These are phyloP conservation scores for Mustelus asterias DNA, from an alignment of 2,113 vertebrate genomes.

Conservation along the genomic window DNA sequence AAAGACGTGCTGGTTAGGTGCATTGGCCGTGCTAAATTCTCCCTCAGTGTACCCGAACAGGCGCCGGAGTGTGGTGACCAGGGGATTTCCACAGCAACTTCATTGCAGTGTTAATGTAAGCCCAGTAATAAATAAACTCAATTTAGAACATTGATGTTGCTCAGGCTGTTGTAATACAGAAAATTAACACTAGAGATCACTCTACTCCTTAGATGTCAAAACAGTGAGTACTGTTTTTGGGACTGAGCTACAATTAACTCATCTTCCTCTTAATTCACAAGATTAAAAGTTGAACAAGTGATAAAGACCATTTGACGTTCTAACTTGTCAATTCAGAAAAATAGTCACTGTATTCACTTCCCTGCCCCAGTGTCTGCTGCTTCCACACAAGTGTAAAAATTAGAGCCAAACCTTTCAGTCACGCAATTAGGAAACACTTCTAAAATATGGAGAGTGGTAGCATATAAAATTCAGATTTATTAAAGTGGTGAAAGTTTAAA, in stretches of 20 bases:
- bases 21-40: too few species aligned
- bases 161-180: background rate
- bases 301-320: background rate
- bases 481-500: background rate
- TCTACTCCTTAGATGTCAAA: background rate
- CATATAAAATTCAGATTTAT: background rate
- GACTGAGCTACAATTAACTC: background rate
- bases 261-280: background rate
- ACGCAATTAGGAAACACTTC: too few species aligned
- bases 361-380: background rate
- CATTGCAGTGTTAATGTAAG: too few species aligned
- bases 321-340: background rate
- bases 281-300: background rate
- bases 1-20: too few species aligned
- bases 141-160: background rate
- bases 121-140: background rate
- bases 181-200: constrained; percentile 7
- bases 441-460: too few species aligned
- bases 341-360: background rate
- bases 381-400: too few species aligned
- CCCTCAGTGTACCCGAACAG: too few species aligned
- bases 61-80: too few species aligned
- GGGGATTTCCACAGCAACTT: too few species aligned
- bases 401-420: too few species aligned
- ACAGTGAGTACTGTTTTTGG: background rate